phyloP scores from a whole-genome alignment of 2,113 vertebrate species.

The Cacatua alba region DNA sequence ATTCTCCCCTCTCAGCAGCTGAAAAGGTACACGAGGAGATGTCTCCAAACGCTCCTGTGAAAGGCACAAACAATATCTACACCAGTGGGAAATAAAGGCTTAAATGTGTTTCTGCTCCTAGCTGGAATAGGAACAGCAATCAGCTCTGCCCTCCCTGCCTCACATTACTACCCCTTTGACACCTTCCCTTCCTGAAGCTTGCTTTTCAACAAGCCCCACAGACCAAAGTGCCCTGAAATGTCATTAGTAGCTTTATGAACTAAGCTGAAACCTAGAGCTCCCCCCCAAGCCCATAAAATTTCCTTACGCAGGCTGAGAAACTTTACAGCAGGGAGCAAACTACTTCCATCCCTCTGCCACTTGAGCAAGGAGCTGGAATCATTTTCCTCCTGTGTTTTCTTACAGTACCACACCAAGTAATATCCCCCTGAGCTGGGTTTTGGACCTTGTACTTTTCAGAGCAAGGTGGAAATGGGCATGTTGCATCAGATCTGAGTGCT shows the following conservation, averaged over 20 bases:
- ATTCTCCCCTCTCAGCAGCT: background rate
- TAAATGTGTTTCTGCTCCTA: background rate
- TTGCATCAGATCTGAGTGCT: background rate
- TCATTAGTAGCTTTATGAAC: background rate
- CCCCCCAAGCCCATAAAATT: background rate
- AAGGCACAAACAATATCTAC: background rate
- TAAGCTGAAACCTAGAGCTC: background rate
- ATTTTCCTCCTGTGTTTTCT: background rate
- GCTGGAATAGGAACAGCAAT: background rate
- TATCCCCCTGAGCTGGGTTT: rapidly evolving
- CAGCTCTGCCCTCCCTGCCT: background rate
- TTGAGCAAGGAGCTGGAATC: background rate
- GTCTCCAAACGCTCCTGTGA: background rate
- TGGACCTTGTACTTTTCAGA: background rate
- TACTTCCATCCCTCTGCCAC: background rate
- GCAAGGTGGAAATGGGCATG: background rate
- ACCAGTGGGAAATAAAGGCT: background rate
- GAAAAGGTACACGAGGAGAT: background rate
- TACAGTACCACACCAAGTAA: rapidly evolving
- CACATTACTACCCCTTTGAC: background rate
- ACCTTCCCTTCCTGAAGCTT: background rate
- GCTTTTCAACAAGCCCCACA: background rate
- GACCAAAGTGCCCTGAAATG: background rate
- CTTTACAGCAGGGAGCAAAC: background rate
- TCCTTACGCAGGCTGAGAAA: background rate